Evolutionary conservation across 2,113 vertebrate genomes (phyloP), one percentile per base, ranked within the genome.

Genomic region (Planiliza haematocheilus): DNA sequence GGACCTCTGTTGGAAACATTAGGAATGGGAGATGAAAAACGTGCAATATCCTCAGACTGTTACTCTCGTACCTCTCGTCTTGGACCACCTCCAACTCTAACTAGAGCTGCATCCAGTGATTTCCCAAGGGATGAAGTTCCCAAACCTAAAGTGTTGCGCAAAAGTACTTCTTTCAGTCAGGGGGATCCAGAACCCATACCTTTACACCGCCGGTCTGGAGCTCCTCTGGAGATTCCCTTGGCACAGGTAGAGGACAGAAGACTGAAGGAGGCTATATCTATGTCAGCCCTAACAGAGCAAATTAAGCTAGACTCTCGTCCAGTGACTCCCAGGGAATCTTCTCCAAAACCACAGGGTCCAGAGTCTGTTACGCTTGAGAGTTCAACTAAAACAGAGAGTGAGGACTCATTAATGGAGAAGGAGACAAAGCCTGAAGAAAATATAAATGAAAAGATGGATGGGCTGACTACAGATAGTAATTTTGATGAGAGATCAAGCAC

Each of bases 81-180:
- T 39, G 94, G 85, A 67, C 94, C 92, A 41, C 88, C 93, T 53
- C 89, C 93, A 3, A n/a, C n/a, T n/a, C 88, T 99, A 66, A 95
- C 91, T 9, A 93, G 96, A 70, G 97, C 96, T 0, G 95, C 95
- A 21, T 98, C 97, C 51, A 98, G 94, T 0, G 97, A 98, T 83
- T 72, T 95, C 74, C 1, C 94, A 37, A 0, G 91, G 86, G 83
- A 95, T 13, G 94, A 94, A 2, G 77, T 91, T 0, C 64, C 93
- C 0, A 96, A 97, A 88, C 87, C 93, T 0, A 94, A 91, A 39
- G 89, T 91, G 21, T 91, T 99, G 71, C 95, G 96, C 49, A 99
- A 99, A 86, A 97, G 97, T 86, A 95, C 97, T 56, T 99, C 97
- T 58, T 99, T 99, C 77, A 98, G 96, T 45, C 97, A 99, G 1